A percentile compares a stretch with the other conserved stretches of the same genome.
These are phyloP conservation scores for Cyclargus thomasi DNA, from an alignment of 1,140 invertebrate species.

Conservation along the genomic window DNA sequence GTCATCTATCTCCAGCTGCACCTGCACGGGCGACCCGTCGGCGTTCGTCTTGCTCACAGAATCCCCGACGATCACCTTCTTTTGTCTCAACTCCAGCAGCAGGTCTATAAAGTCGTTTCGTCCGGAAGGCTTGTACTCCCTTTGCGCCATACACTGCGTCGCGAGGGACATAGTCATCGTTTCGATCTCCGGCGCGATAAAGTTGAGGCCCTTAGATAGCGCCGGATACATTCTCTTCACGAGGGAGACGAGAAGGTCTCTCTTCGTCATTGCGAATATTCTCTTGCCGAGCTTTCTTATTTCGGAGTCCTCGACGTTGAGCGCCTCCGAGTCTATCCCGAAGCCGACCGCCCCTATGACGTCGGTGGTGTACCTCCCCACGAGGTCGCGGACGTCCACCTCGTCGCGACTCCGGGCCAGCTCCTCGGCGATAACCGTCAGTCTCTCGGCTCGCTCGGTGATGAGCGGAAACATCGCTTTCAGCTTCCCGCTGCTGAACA, in stretches of 20 bases:
- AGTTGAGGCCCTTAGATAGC: not conserved
- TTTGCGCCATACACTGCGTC: conserved; percentile 15
- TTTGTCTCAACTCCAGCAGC: conserved; percentile 68
- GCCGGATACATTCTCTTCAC: conserved; percentile 16
- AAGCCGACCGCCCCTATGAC: conserved; percentile 27
- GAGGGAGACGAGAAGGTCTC: conserved; percentile 15
- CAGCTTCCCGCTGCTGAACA: conserved; percentile 73
- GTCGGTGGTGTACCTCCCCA: conserved; percentile 26
- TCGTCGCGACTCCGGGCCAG: conserved; percentile 11
- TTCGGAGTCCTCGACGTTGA: conserved; percentile 23
- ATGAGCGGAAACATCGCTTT: conserved; percentile 69
- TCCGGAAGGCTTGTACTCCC: conserved; percentile 36
- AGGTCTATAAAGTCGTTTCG: conserved; percentile 76
- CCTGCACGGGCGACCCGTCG: conserved; percentile 30
- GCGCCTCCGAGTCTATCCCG: conserved; percentile 19
- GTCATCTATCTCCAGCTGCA: conserved; percentile 35
- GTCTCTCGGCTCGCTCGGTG: not conserved
- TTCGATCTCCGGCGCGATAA: not conserved
- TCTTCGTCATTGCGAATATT: conserved; percentile 15
- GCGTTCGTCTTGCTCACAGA: conserved; percentile 58
- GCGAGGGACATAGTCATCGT: not conserved
- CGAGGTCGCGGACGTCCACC: conserved; percentile 20
- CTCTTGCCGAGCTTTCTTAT: conserved; percentile 24
- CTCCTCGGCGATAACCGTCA: not conserved
- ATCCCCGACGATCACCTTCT: conserved; percentile 41